Evolutionary conservation across 2,888 invertebrate species (phyloP).

Genomic region (Morpho helenor): DNA sequence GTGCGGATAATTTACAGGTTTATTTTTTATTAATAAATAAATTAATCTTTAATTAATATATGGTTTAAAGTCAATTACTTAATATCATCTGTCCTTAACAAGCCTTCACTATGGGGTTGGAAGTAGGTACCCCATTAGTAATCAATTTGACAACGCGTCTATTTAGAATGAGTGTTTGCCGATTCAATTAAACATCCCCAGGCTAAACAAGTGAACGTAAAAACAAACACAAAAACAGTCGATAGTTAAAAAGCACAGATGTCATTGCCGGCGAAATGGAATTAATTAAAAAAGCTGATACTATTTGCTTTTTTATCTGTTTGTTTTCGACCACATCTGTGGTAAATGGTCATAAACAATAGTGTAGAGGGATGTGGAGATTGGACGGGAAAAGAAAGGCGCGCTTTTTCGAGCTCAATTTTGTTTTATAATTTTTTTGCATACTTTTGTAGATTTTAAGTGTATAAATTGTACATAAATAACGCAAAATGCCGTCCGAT

Average conservation of each 20-base stretch:
- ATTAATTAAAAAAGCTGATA: constrained; percentile 16
- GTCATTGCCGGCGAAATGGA: constrained; percentile 30
- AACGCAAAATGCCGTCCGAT: too few relatives aligned
- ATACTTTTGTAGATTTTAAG: too few relatives aligned
- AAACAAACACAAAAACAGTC: constrained; percentile 41
- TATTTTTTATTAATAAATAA: too few relatives aligned
- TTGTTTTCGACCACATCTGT: neutral
- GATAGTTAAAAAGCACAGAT: constrained; percentile 40
- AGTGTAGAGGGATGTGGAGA: too few relatives aligned
- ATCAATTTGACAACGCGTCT: constrained; percentile 31
- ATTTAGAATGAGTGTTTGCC: constrained; percentile 42
- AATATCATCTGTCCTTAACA: neutral
- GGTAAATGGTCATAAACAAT: too few relatives aligned
- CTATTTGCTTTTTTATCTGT: constrained; percentile 12
- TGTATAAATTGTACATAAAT: too few relatives aligned
- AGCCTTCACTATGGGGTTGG: constrained; percentile 1
- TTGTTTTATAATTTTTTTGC: too few relatives aligned
- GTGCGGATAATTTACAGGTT: too few relatives aligned
- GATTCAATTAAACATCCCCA: constrained; percentile 36
- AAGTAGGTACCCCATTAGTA: constrained; percentile 23
- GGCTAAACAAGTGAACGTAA: constrained; percentile 48
- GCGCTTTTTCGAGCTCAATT: too few relatives aligned
- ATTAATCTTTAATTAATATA: too few relatives aligned
- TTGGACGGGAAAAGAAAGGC: too few relatives aligned
- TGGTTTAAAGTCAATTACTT: neutral